Evolutionary conservation across 2,797 vertebrate species (phyloP).

Genomic region (Trematomus bernacchii): DNA sequence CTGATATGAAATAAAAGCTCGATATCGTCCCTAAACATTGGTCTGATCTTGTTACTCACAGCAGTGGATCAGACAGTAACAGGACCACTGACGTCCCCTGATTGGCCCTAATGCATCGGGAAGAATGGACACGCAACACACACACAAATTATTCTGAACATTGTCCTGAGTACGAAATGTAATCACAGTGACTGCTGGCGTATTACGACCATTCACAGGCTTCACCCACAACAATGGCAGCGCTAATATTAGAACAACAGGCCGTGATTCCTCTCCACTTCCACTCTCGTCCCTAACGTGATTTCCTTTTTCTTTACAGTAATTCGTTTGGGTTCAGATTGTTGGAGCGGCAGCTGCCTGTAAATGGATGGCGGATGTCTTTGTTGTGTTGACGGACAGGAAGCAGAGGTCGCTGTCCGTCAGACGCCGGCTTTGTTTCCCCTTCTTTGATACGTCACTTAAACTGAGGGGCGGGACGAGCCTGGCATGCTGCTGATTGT

Average conservation of each 20-base stretch:
- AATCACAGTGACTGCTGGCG: conserved; percentile 41
- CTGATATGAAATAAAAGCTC: conserved; percentile 20
- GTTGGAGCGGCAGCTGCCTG: conserved; percentile 63
- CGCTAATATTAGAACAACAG: conserved; percentile 67
- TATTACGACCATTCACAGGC: conserved; percentile 28
- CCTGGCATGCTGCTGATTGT: conserved; percentile 30
- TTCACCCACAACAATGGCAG: conserved; percentile 55
- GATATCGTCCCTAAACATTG: background rate
- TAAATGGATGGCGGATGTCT: conserved; percentile 51
- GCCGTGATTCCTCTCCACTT: conserved; percentile 35
- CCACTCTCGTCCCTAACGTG: conserved; percentile 60
- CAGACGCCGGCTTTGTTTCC: conserved; percentile 61
- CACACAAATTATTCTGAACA: conserved; percentile 41
- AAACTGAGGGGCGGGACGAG: conserved; percentile 29
- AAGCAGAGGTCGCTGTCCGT: conserved; percentile 65
- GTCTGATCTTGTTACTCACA: conserved; percentile 40
- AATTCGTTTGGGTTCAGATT: conserved; percentile 47
- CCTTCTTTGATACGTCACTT: conserved; percentile 38
- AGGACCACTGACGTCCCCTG: conserved; percentile 38
- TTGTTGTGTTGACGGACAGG: conserved; percentile 68
- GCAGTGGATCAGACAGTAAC: conserved; percentile 42
- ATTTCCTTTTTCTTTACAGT: conserved; percentile 74
- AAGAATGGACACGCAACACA: conserved; percentile 24
- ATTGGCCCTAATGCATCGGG: conserved; percentile 54
- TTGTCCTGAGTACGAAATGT: conserved; percentile 42